phyloP scores from a whole-genome alignment of 2,797 vertebrate species.

The Sebastes diploproa region DNA sequence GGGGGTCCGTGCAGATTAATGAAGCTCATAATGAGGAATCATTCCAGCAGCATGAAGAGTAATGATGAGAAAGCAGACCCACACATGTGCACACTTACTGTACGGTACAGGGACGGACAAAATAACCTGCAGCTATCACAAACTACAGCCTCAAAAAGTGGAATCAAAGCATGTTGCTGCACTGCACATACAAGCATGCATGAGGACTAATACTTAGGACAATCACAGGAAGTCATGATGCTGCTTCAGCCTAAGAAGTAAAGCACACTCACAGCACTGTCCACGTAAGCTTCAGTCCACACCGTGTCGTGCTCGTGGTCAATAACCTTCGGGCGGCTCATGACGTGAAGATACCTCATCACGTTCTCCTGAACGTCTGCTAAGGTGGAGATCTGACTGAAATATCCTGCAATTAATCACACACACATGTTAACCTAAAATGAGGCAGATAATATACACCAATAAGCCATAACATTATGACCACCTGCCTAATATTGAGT shows the following conservation, averaged over 20 bases:
- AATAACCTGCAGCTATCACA: background rate
- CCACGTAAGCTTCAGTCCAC: conserved; percentile 97
- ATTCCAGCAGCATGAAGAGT: conserved; percentile 69
- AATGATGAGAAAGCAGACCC: conserved; percentile 56
- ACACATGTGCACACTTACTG: conserved; percentile 32
- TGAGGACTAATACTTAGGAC: background rate
- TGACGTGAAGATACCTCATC: conserved; percentile 97
- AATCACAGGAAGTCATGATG: background rate
- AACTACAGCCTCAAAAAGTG: background rate
- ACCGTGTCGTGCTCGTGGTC: conserved; percentile 96
- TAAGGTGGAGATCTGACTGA: conserved; percentile 96
- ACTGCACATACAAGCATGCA: background rate
- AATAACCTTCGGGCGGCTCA: conserved; percentile 97
- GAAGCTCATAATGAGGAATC: conserved; percentile 78
- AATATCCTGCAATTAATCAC: conserved; percentile 86
- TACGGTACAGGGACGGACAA: conserved; percentile 11
- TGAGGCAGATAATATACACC: background rate
- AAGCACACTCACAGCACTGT: conserved; percentile 91
- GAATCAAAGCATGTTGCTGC: background rate
- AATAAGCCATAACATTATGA: fast-evolving
- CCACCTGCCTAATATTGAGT: too few species aligned
- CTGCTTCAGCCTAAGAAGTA: background rate
- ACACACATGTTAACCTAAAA: background rate
- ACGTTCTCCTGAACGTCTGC: conserved; percentile 98
- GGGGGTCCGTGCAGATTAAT: conserved; percentile 68